Evolutionary conservation across 2,797 vertebrate genomes (phyloP), one percentile per base, ranked within the genome.

Genomic region (Gobio occitaniae): DNA sequence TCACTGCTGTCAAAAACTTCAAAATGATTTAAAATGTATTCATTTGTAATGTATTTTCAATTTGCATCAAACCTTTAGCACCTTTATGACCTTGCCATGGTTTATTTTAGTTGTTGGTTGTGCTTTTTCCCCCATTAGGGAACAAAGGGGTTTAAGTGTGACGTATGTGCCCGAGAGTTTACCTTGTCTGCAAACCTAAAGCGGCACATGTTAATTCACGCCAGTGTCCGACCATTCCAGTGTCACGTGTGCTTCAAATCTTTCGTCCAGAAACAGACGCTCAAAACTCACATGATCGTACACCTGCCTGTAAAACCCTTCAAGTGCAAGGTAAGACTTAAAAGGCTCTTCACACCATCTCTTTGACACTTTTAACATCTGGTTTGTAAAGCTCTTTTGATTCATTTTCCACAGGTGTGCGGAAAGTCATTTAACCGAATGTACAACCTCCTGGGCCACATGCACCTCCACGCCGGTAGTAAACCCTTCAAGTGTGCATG

Each of bases 241-340:
- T 99, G 98, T 93, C 98, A 99, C 91, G 96, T 99, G 91, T 99
- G 98, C 95, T 99, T 99, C 94, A 99, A 99, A 94, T 98, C 97
- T 86, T 99, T 99, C 5, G 97, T 99, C 93, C 98, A 99, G 95
- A 99, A 99, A 94, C 98, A 99, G 94, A 99, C 98, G 0, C 97
- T 99, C 86, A 99, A 99, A 96, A 99, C 98, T 2, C 98, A 99
- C 94, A 99, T 99, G 98, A 99, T 99, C 44, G 98, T 99, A 87
- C 98, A 99, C 93, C 96, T 98, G 0, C 97, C 97, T 0, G 97
- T 98, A 90, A 99, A 99, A 92, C 98, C 98, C 0, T 99, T 99
- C 93, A 99, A 99, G 83, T 99, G 98, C 97, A 99, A 99, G 97
- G 98, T 95, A 86, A 89, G 90, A 50, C 19, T 54, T 52, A 9